phyloP scores from a whole-genome alignment of 2,113 vertebrate species.

The Apaloderma vittatum region DNA sequence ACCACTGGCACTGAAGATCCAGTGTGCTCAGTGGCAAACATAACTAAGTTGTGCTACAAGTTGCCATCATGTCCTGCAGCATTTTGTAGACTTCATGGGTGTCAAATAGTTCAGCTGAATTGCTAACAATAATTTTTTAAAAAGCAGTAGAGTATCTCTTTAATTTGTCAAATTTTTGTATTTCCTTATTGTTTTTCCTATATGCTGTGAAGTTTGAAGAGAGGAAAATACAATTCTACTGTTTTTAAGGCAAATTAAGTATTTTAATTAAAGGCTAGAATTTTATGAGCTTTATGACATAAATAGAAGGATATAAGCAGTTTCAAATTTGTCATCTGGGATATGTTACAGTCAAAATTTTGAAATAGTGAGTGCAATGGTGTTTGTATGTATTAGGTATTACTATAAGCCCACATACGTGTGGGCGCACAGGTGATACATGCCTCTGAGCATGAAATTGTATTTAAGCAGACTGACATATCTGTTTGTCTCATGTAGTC shows the following conservation, averaged over 20 bases:
- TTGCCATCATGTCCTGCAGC: neutral
- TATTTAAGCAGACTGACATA: neutral
- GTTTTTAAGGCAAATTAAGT: neutral
- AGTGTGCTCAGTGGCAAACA: neutral
- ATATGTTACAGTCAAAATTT: neutral
- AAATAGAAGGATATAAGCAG: neutral
- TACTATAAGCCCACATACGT: neutral
- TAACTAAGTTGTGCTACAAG: neutral
- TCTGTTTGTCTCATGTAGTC: neutral
- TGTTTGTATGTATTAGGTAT: neutral
- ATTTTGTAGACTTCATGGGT: neutral
- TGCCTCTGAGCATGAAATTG: neutral
- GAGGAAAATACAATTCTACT: neutral
- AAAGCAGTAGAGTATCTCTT: neutral
- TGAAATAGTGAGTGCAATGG: neutral
- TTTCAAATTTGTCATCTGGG: neutral
- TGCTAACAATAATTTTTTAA: neutral
- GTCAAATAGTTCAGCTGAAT: neutral
- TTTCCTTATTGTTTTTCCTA: neutral
- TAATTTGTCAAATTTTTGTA: neutral
- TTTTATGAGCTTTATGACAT: fast-evolving
- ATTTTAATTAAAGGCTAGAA: neutral
- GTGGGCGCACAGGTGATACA: neutral
- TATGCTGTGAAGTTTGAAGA: neutral
- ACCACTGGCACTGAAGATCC: neutral